Evolutionary conservation across 2,888 invertebrate species (phyloP), one percentile per base, ranked within the genome.

Genomic region (Epinotia nisella): DNA sequence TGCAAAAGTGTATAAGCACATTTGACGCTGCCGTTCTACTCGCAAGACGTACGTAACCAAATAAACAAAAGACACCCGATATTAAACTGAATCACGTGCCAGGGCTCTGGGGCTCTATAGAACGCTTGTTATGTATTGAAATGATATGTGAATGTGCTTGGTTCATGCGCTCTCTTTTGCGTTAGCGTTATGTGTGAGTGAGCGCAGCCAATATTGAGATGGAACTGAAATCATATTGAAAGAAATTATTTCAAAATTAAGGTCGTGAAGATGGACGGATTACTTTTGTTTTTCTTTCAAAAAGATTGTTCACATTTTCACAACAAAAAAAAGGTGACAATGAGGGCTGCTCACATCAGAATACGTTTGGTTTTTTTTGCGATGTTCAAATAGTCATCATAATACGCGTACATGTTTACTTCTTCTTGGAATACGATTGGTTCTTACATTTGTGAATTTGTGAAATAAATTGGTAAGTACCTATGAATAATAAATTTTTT

Each of bases 1-100:
- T 49, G 49, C 49, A n/a, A 49, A 49, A n/a, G 15, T 49, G n/a
- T 49, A 13, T 15, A 45, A 13, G 15, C 15, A 49, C n/a, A 3
- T 49, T n/a, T n/a, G 45, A 45, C 45, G 15, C 4, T 15, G 15
- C 5, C 49, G n/a, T 15, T 1, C n/a, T 41, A 51, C 65, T 39
- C 29, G 24, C 11, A 13, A 55, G 19, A 49, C 35, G 58, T 21
- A 49, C 35, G 58, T 21, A 39, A 29, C 21, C 41, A 53, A 59
- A 66, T 19, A 45, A 62, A 72, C 51, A 62, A 72, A 67, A 65
- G 49, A 17, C 53, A 19, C 9, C 24, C 55, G 55, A 15, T 49
- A 49, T 56, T 35, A 11, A n/a, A 21, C 35, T 9, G 45, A 72
- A 35, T 67, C 67, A 72, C 35, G 61, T 21, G 71, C 24, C 21